A percentile compares a stretch with the other conserved stretches of the same genome.
Conservation (phyloP, 2,888 invertebrate genomes). For the Penaeus monodon region DNA sequence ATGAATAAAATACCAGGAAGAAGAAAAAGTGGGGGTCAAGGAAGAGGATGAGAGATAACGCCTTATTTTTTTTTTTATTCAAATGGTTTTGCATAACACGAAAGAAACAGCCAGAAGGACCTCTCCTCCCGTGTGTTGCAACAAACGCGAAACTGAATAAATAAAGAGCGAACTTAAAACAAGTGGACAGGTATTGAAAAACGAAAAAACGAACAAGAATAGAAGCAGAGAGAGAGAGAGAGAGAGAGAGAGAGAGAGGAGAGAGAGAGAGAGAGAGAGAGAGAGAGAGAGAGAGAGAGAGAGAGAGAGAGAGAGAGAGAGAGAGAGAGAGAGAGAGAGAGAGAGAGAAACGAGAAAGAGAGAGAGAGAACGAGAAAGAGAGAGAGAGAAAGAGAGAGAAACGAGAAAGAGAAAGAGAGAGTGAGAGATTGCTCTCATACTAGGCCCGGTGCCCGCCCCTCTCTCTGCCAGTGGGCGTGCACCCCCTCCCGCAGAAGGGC, state of each 20-base stretch:
- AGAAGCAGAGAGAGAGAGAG: not conserved
- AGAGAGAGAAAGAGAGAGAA: not conserved
- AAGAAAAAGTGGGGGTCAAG: too few relatives aligned
- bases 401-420: not conserved
- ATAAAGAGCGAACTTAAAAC: too few relatives aligned
- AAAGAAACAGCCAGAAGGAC: too few relatives aligned
- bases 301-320: not conserved
- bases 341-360: slow-evolving; percentile 11
- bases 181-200: not conserved
- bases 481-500: not conserved
- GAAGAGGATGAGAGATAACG: too few relatives aligned
- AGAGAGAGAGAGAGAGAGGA: too few relatives aligned
- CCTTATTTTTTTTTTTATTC: too few relatives aligned
- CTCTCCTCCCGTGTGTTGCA: too few relatives aligned
- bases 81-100: too few relatives aligned
- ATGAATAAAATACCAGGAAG: too few relatives aligned
- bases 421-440: too few relatives aligned
- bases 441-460: not conserved
- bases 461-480: not conserved
- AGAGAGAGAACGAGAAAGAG: not conserved
- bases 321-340: slow-evolving; percentile 6
- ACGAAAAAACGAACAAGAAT: too few relatives aligned
- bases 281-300: not conserved
- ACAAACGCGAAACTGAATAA: too few relatives aligned
- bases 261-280: not conserved